These are phyloP conservation scores for Sialis fuliginosa DNA, from an alignment of 2,888 invertebrate genomes.

Conservation along the genomic window DNA sequence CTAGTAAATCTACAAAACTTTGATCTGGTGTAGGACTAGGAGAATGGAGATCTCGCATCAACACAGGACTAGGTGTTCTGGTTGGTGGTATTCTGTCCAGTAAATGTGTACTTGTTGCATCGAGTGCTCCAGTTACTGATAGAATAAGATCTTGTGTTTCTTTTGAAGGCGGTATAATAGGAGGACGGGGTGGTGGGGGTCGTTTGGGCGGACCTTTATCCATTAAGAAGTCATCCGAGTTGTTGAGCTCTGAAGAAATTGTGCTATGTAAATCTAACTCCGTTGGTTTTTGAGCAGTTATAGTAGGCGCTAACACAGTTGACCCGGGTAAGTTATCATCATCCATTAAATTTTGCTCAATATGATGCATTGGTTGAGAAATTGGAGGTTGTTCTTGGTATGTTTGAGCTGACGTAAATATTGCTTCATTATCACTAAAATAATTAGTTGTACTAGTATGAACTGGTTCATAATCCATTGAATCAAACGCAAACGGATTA, in stretches of 20 bases:
- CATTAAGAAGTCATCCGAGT: constrained; percentile 3
- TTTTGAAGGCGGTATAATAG: constrained; percentile 38
- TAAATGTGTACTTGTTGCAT: constrained; percentile 69
- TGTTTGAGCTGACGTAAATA: constrained; percentile 10
- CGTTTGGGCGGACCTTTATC: constrained; percentile 13
- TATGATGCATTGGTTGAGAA: constrained; percentile 7
- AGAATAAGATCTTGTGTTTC: constrained; percentile 73
- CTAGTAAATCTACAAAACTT: constrained; percentile 35
- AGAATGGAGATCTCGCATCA: constrained; percentile 64
- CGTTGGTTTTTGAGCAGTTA: constrained; percentile 22
- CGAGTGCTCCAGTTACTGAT: constrained; percentile 76
- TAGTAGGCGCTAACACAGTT: constrained; percentile 14
- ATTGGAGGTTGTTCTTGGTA: constrained; percentile 9
- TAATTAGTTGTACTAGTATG: constrained; percentile 14
- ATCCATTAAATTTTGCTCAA: constrained; percentile 7
- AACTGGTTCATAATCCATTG: constrained; percentile 21
- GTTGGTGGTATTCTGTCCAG: constrained; percentile 70
- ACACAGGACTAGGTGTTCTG: constrained; percentile 72
- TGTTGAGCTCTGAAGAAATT: constrained; percentile 13
- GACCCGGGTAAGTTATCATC: constrained; percentile 26
- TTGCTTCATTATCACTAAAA: constrained; percentile 9
- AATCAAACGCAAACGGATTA: constrained; percentile 46
- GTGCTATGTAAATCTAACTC: constrained; percentile 24
- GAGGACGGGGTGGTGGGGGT: constrained; percentile 26
- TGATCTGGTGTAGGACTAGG: constrained; percentile 68